Evolutionary conservation across 2,888 invertebrate genomes (phyloP), one percentile per base, ranked within the genome.

Genomic region (Phrixothrix hirtus): DNA sequence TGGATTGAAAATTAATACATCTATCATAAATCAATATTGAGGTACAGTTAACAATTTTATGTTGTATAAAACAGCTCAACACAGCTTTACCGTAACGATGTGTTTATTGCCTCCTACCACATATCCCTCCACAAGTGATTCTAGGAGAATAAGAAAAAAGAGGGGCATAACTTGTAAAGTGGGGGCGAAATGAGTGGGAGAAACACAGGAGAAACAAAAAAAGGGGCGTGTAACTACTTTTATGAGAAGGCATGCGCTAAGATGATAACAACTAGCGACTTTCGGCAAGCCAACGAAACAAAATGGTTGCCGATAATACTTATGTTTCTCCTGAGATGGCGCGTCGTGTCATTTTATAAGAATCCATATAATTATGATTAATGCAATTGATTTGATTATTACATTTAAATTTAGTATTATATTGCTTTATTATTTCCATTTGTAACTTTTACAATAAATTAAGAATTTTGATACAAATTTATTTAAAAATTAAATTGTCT

Each of bases 241-340:
- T 72, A 73, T 78, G 78, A 79, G 77, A 79, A 73, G 75, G 72
- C 79, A 78, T 78, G 79, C 78, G 79, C 78, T 58, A 60, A 51
- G 50, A 48, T 44, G 49, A 62, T 64, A 68, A 69, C 72, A 69
- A 68, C 72, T 72, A 73, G 73, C 74, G 74, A 72, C 65, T 62
- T 65, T 62, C 76, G 74, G 75, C 75, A 74, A 77, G 65, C 71
- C 74, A 75, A 74, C 74, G 77, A 78, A 80, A 81, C 81, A 81
- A 81, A 81, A 82, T 82, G 82, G 81, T 79, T 79, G 80, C 75
- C 76, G 43, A 46, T 60, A 55, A 60, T 75, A 71, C 60, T 35
- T 25, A 41, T 51, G 54, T 53, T 60, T 55, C 43, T 58, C 65
- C 65, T 68, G 63, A 79, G 81, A 78, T 78, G 79, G 77, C 78